Evolutionary conservation across 35 echinoderm and acorn worm species (phyloP).

Genomic region (Nesometra sesokonis): DNA sequence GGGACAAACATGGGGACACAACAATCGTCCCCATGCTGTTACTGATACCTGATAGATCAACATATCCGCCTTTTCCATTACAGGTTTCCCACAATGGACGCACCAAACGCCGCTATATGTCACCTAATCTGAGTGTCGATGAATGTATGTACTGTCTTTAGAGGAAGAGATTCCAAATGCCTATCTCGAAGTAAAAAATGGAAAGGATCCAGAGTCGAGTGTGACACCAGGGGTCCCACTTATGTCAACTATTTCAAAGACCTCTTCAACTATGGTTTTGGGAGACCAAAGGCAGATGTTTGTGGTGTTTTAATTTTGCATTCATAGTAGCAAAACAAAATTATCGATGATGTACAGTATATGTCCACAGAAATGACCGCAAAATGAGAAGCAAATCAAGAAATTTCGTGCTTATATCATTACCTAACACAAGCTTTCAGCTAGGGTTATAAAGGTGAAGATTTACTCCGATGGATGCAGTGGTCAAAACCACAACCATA

Average conservation of each 20-base stretch:
- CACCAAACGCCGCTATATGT: constrained; percentile 9
- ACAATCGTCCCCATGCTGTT: neutral
- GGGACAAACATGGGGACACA: constrained; percentile 15
- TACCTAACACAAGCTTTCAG: neutral
- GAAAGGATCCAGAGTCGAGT: too few relatives aligned
- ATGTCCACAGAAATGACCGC: constrained; percentile 12
- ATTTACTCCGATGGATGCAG: constrained; percentile 8
- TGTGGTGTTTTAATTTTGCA: constrained; percentile 2
- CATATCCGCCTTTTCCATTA: constrained; percentile 17
- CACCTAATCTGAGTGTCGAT: constrained; percentile 1
- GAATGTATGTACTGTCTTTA: constrained; percentile 19
- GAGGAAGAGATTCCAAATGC: constrained; percentile 15
- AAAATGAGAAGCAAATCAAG: constrained; percentile 1
- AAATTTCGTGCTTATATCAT: constrained; percentile 3
- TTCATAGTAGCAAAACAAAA: neutral
- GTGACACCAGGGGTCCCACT: neutral
- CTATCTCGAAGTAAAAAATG: too few relatives aligned
- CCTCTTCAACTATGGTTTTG: neutral
- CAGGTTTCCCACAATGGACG: constrained; percentile 20
- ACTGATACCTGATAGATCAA: constrained; percentile 3
- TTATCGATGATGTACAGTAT: constrained; percentile 19
- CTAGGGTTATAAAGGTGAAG: neutral
- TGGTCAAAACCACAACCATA: neutral
- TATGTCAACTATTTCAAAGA: constrained; percentile 18
- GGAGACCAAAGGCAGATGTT: neutral